A percentile compares a stretch with the other conserved stretches of the same genome.
phyloP scores from a whole-genome alignment of 2,888 invertebrate genomes.

The Sinotaia quadrata region DNA sequence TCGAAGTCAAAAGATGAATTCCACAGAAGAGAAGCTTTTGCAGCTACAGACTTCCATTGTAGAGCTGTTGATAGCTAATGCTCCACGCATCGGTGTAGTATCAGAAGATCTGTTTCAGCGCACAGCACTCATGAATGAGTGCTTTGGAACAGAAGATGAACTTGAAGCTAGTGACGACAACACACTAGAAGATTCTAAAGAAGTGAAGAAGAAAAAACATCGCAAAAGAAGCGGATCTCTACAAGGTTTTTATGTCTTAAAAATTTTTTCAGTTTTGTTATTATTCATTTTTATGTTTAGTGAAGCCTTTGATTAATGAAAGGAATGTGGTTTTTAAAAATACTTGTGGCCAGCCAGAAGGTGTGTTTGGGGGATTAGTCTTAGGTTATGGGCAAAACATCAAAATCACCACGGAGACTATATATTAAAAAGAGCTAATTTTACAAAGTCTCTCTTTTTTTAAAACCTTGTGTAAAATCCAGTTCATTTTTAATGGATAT shows the following conservation, averaged over 20 bases:
- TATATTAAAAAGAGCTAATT: no score
- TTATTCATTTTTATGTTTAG: no score
- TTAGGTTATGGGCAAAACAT: no score
- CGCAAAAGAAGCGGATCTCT: slow-evolving; percentile 89
- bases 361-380: no score
- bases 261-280: no score
- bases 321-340: no score
- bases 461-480: no score
- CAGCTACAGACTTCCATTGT: slow-evolving; percentile 71
- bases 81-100: slow-evolving; percentile 82
- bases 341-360: no score
- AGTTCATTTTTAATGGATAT: no score
- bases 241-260: slow-evolving; percentile 78
- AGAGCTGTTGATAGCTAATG: slow-evolving; percentile 84
- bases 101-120: slow-evolving; percentile 77
- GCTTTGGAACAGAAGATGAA: slow-evolving; percentile 64
- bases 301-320: no score
- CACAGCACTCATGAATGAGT: slow-evolving; percentile 57
- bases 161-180: slow-evolving; percentile 61
- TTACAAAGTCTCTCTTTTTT: no score
- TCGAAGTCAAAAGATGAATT: slow-evolving; percentile 66
- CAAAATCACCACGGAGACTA: no score
- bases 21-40: slow-evolving; percentile 62
- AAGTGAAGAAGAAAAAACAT: slow-evolving; percentile 79
- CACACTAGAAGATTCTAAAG: slow-evolving; percentile 64